A percentile compares a stretch with the other conserved stretches of the same genome.
Conservation (phyloP, 2,888 invertebrate species). For the Carpatolechia fugitivella region DNA sequence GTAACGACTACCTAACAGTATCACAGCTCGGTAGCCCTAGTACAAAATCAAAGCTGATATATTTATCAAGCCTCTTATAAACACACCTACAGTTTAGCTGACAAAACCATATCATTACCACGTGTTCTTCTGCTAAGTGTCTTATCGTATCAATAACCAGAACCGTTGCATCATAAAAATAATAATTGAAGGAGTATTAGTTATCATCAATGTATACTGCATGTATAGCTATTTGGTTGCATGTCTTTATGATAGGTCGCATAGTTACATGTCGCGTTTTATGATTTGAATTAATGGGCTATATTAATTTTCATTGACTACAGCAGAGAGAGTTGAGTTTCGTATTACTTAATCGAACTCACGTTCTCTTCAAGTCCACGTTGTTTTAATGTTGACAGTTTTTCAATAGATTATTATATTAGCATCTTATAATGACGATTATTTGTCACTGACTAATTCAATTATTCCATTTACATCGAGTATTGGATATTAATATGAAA, state of each 20-base stretch:
- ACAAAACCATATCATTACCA: slow-evolving; percentile 11
- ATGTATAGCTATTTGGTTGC: not conserved
- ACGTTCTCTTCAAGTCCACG: too few species aligned
- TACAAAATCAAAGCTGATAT: too few species aligned
- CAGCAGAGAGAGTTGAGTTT: not conserved
- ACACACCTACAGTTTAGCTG: slow-evolving; percentile 1
- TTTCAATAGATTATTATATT: too few species aligned
- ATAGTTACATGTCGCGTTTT: not conserved
- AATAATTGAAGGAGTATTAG: slow-evolving; percentile 1
- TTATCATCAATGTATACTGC: not conserved
- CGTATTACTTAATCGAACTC: too few species aligned
- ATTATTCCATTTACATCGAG: too few species aligned
- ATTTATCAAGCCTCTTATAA: too few species aligned
- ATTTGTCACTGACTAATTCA: too few species aligned
- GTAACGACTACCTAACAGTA: too few species aligned
- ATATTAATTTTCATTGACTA: not conserved
- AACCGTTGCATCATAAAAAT: slow-evolving; percentile 9
- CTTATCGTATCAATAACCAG: slow-evolving; percentile 19
- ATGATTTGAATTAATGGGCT: not conserved
- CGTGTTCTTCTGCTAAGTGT: slow-evolving; percentile 23
- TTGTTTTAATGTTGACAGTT: not conserved
- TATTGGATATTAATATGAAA: too few species aligned
- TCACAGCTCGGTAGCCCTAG: too few species aligned
- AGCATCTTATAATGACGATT: too few species aligned
- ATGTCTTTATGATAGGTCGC: not conserved